Percentiles rank a stretch among this genome's conserved stretches.
Evolutionary conservation across 2,888 invertebrate species (phyloP).

Genomic region (Leptinotarsa rubiginosa): DNA sequence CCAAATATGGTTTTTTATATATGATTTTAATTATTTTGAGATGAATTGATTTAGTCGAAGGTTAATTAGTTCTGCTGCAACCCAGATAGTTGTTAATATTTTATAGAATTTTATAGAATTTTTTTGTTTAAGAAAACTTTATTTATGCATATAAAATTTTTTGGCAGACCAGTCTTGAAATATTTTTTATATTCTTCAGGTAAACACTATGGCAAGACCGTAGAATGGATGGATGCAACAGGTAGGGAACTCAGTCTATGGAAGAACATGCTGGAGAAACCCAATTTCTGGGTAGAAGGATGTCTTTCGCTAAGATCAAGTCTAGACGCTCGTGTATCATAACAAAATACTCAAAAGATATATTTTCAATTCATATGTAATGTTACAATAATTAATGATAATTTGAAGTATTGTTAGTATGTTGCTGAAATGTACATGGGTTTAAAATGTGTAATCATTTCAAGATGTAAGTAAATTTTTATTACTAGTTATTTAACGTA

Average conservation of each 20-base stretch:
- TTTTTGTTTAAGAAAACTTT: neutral
- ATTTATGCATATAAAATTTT: too few species aligned
- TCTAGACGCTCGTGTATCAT: conserved; percentile 70
- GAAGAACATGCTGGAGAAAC: conserved; percentile 94
- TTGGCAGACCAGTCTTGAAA: too few species aligned
- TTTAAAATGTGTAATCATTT: conserved; percentile 59
- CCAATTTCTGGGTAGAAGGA: conserved; percentile 98
- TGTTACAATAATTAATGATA: conserved; percentile 43
- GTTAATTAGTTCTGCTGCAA: too few species aligned
- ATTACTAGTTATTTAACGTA: conserved; percentile 61
- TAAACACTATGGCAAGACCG: conserved; percentile 84
- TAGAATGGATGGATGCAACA: conserved; percentile 96
- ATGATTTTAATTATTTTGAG: too few species aligned
- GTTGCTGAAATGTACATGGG: conserved; percentile 54
- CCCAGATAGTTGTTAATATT: too few species aligned
- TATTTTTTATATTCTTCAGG: conserved; percentile 69
- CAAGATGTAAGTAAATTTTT: conserved; percentile 61
- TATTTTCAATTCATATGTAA: conserved; percentile 29
- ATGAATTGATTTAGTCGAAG: too few species aligned
- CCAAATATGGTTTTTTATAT: too few species aligned
- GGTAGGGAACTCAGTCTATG: conserved; percentile 91
- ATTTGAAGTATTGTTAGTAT: conserved; percentile 47
- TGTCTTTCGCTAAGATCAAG: conserved; percentile 87
- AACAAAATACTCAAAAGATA: conserved; percentile 49
- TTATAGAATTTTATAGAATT: neutral